A percentile compares a stretch with the other conserved stretches of the same genome.
phyloP scores from a whole-genome alignment of 2,113 vertebrate genomes.

The Eublepharis macularius region DNA sequence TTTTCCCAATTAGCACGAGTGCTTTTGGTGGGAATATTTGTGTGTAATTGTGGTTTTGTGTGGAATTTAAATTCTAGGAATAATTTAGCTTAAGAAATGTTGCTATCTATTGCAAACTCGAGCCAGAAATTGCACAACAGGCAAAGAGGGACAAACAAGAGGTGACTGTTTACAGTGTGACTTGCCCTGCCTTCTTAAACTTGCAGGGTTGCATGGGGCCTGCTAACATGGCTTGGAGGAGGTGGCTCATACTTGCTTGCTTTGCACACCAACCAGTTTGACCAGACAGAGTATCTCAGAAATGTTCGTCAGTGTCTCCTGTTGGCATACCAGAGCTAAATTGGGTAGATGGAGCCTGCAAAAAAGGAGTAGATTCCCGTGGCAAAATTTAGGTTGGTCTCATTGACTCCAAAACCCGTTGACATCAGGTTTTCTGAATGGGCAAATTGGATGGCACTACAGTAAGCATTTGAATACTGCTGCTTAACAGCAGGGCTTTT shows the following conservation, averaged over 20 bases:
- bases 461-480: not conserved
- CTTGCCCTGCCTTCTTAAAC: not conserved
- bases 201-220: not conserved
- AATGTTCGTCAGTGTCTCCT: conserved; percentile 5
- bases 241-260: not conserved
- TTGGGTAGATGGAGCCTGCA: not conserved
- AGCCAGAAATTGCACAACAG: not conserved
- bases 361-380: not conserved
- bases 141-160: not conserved
- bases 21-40: not conserved
- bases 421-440: not conserved
- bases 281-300: conserved; percentile 10
- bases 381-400: conserved; percentile 1
- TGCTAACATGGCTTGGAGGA: not conserved
- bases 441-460: not conserved
- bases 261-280: conserved; percentile 16
- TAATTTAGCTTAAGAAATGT: not conserved
- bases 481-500: too few relatives aligned
- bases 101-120: not conserved
- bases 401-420: not conserved
- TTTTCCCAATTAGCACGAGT: not conserved
- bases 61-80: conserved; percentile 6
- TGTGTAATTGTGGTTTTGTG: too few relatives aligned
- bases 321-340: conserved; percentile 5
- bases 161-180: not conserved